phyloP scores from a whole-genome alignment of 1,140 invertebrate species.

The Spodoptera frugiperda region DNA sequence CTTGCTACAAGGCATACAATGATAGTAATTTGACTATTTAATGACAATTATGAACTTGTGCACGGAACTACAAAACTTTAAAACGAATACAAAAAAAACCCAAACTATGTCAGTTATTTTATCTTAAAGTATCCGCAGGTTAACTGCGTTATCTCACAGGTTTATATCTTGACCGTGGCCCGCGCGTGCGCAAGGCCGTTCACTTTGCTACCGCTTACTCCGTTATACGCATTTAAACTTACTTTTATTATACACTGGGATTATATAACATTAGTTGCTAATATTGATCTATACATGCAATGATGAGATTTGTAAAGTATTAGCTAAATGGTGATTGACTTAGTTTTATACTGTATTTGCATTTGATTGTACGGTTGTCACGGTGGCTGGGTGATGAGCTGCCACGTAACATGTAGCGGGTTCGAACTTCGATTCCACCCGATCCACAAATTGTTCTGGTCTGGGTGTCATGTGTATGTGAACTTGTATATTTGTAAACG shows the following conservation, averaged over 20 bases:
- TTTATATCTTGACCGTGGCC: conserved; percentile 66
- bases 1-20: no score
- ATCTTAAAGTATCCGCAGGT: not conserved
- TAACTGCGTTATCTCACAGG: not conserved
- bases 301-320: not conserved
- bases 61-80: not conserved
- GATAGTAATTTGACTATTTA: no score
- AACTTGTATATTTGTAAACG: no score
- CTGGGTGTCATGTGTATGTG: no score
- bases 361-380: no score
- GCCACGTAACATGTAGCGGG: no score
- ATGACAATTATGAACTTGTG: no score
- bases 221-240: not conserved
- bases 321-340: not conserved
- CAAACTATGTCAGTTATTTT: not conserved
- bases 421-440: no score
- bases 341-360: no score
- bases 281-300: not conserved
- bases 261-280: conserved; percentile 26
- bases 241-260: not conserved
- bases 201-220: conserved; percentile 26
- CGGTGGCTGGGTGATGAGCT: no score
- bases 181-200: conserved; percentile 57
- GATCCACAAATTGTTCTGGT: no score
- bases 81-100: not conserved